A percentile compares a stretch with the other conserved stretches of the same genome.
Evolutionary conservation across 2,797 vertebrate species (phyloP).

Genomic region (Helostoma temminkii): DNA sequence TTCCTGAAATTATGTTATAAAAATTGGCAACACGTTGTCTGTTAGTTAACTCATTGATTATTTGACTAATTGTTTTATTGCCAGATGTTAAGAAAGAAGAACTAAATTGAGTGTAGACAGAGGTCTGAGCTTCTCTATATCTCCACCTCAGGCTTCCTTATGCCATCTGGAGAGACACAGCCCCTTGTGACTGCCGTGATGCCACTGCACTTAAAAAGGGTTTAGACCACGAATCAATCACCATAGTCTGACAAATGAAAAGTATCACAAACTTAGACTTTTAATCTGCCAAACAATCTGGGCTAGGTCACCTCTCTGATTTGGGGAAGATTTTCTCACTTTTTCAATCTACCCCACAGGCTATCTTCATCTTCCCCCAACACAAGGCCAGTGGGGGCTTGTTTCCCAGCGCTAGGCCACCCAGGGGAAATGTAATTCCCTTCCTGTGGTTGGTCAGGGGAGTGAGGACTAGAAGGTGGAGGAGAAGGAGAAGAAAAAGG

Average conservation of each 20-base stretch:
- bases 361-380: slow-evolving; percentile 62
- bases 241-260: slow-evolving; percentile 81
- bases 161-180: slow-evolving; percentile 50
- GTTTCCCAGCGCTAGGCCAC: slow-evolving; percentile 65
- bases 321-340: slow-evolving; percentile 75
- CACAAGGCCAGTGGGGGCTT: slow-evolving; percentile 67
- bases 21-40: background rate
- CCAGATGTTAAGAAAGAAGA: background rate
- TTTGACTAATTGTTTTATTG: background rate
- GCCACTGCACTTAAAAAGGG: slow-evolving; percentile 68
- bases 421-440: slow-evolving; percentile 80
- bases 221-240: slow-evolving; percentile 80
- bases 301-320: slow-evolving; percentile 78
- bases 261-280: slow-evolving; percentile 83
- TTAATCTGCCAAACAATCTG: slow-evolving; percentile 83
- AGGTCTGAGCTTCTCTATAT: slow-evolving; percentile 7
- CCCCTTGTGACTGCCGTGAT: slow-evolving; percentile 40
- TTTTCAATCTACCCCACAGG: slow-evolving; percentile 77
- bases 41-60: background rate
- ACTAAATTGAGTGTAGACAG: background rate
- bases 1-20: background rate
- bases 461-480: slow-evolving; percentile 42
- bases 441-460: slow-evolving; percentile 55
- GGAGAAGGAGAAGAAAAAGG: slow-evolving; percentile 28
- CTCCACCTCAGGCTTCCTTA: slow-evolving; percentile 19